Evolutionary conservation across 2,113 vertebrate genomes (phyloP), one percentile per base, ranked within the genome.

Genomic region (Glaucidium brasilianum): DNA sequence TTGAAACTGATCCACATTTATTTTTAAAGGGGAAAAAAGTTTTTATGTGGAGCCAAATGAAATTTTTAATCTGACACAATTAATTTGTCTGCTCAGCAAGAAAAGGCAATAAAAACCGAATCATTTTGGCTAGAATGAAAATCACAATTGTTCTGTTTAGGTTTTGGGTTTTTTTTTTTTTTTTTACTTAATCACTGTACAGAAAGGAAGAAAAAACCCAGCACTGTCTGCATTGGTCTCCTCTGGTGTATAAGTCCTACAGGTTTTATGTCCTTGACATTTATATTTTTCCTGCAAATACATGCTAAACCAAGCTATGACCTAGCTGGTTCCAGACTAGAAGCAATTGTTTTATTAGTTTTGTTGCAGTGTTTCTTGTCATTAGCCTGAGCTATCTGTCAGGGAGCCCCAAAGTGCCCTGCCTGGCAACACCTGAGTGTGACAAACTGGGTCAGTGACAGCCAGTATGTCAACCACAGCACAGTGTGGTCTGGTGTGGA

Each of bases 101-200:
- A 82, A 93, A 91, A 84, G 41, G 4, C 39, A 73, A 34, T 64
- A 71, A 90, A 91, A 91, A 87, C 11, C 8, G 0, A 90, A 75
- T 90, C 0, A 64, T 93, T 93, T 94, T 81, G 60, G 15, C 64
- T 87, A 59, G 30, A 81, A 85, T 71, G 32, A 63, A 88, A 93
- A 75, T 81, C 50, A 39, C 6, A 39, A 6, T 43, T 63, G 18
- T 81, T 87, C n/a, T 78, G 20, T 52, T 81, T 49, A 45, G 22
- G 25, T 26, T 47, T 49, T 22, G 52, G 3, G 0, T 0, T 22
- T 63, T 71, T 84, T 88, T 76, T 2, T 0, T 0, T 22, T 63
- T 71, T 84, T 88, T 76, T 2, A 7, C 19, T 45, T 66, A 18
- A 73, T 89, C 27, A 15, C 56, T 86, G 45, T 66, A 62, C 9